Evolutionary conservation across 2,888 invertebrate genomes (phyloP).

Genomic region (Latrodectus hesperus): DNA sequence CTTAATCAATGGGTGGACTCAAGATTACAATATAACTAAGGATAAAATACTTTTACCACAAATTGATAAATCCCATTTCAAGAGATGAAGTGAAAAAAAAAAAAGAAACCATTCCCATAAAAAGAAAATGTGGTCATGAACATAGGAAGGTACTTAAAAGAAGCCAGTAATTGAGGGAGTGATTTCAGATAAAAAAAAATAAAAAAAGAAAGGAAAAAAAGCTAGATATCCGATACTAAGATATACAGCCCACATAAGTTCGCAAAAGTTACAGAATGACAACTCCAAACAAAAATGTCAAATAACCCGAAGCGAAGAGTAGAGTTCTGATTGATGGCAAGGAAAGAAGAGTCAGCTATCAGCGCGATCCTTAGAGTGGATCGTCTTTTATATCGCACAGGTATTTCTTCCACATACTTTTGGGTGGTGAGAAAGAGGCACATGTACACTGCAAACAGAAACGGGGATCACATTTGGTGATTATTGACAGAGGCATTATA

Average conservation of each 20-base stretch:
- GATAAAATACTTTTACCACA: too few species aligned
- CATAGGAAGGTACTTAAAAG: background rate
- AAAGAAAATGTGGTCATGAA: too few species aligned
- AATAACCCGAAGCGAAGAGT: constrained; percentile 23
- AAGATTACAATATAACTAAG: too few species aligned
- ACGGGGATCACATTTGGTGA: constrained; percentile 32
- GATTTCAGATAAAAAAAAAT: background rate
- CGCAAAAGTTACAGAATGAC: background rate
- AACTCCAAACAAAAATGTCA: background rate
- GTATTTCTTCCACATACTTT: constrained; percentile 6
- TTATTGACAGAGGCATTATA: constrained; percentile 34
- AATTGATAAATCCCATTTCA: too few species aligned
- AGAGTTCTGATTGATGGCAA: constrained; percentile 35
- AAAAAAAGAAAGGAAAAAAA: background rate
- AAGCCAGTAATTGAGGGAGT: background rate
- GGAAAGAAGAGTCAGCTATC: constrained; percentile 31
- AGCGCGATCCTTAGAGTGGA: background rate
- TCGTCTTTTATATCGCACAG: constrained; percentile 1
- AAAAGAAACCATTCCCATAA: too few species aligned
- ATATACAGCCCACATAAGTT: constrained; percentile 1
- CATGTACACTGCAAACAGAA: constrained; percentile 26
- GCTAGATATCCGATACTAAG: background rate
- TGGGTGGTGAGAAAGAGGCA: constrained; percentile 36
- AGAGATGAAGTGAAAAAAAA: too few species aligned
- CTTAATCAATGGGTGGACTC: too few species aligned